Evolutionary conservation across 35 echinoderm and acorn worm species (phyloP), one percentile per base, ranked within the genome.

Genomic region (Heliocidaris tuberculata): DNA sequence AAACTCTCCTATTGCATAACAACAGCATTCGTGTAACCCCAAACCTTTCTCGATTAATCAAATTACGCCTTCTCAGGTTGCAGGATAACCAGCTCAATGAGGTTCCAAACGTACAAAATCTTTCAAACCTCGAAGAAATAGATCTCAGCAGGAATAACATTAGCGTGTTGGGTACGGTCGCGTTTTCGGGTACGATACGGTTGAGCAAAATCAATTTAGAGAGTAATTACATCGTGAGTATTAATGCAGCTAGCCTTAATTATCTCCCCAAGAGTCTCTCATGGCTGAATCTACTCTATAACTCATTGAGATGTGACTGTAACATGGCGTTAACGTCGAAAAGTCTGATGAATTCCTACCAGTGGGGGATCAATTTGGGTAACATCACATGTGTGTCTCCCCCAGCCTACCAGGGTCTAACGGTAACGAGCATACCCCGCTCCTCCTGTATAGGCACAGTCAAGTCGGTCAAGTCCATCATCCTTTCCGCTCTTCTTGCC

Each of bases 121-220:
- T 93, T 16, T 52, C 91, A 1, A 30, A 49, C 29, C 91, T 93
- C 5, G 48, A 59, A 93, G 50, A 93, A 93, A 11, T 93, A 30
- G 91, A 93, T 59, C 48, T 93, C 13, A 93, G 91, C 27, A 11
- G 91, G 91, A 93, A 93, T 93, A 93, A 93, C 50, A 93, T 93
- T 48, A 93, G 91, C 16, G 50, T 93, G 49, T 21, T 59, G 50
- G 91, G 56, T 42, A 93, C 24, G 91, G 27, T 49, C 16, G 50
- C 50, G 10, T 93, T 93, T 93, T 13, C 24, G 17, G 91, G 91
- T 48, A 16, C 47, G 30, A 49, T 0, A 48, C 31, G 50, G 11
- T 31, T 93, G 21, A 93, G 27, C 17, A 47, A 29, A 59, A 49
- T 93, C 47, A 52, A 93, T 93, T 93, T 93, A 54, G 48, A 93